Percentiles rank a stretch among this genome's conserved stretches.
Conservation (phyloP, 1,140 invertebrate species). For the Drosophila sulfurigaster region DNA sequence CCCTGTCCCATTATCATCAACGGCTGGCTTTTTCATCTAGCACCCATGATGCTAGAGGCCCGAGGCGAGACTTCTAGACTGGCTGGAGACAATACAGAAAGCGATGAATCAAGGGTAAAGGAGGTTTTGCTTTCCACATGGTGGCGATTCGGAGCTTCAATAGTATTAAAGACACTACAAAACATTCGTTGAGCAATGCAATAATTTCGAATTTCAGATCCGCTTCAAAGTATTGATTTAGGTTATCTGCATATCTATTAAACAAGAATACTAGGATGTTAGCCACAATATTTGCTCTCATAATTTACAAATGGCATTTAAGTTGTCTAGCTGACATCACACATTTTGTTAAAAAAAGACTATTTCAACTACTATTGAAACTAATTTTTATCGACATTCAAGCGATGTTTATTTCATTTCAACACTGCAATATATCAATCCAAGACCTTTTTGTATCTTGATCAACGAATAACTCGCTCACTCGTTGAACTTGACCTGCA, state of each 20-base stretch:
- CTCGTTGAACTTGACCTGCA: conserved; percentile 41
- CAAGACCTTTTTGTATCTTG: background rate
- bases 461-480: conserved; percentile 12
- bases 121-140: background rate
- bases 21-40: conserved; percentile 34
- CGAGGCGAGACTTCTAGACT: conserved; percentile 24
- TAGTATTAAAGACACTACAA: conserved; percentile 12
- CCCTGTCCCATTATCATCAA: conserved; percentile 66
- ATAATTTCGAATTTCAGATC: no score
- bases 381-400: conserved; percentile 16
- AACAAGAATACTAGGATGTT: no score
- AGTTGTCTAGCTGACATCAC: background rate
- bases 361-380: conserved; percentile 1
- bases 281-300: no score
- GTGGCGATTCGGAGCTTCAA: conserved; percentile 2
- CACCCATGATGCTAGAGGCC: conserved; percentile 18
- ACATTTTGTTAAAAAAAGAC: background rate
- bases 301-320: no score
- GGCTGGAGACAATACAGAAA: conserved; percentile 32
- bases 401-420: conserved; percentile 3
- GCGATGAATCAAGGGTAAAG: background rate
- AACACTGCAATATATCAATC: conserved; percentile 21
- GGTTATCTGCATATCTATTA: no score
- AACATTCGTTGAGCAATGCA: background rate
- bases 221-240: no score